Percentiles rank a stretch among this genome's conserved stretches.
Evolutionary conservation across 2,888 invertebrate species (phyloP).

Genomic region (Cactoblastis cactorum): DNA sequence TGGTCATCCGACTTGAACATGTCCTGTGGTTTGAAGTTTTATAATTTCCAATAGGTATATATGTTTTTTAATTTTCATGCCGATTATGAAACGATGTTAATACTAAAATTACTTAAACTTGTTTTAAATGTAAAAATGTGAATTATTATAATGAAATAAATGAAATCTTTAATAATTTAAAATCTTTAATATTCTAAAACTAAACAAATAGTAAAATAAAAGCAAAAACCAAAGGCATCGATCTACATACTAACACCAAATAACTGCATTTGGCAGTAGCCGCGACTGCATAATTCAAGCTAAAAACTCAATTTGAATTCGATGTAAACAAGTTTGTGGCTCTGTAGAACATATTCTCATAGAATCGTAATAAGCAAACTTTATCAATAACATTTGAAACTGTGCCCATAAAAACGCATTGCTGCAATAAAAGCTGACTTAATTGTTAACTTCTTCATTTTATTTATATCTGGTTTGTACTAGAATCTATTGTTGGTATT

Average conservation of each 20-base stretch:
- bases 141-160: too few relatives aligned
- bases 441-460: slow-evolving; percentile 20
- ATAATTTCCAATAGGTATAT: not conserved
- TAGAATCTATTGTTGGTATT: slow-evolving; percentile 15
- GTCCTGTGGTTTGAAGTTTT: not conserved
- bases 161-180: too few relatives aligned
- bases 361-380: slow-evolving; percentile 68
- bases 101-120: too few relatives aligned
- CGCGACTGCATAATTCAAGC: slow-evolving; percentile 64
- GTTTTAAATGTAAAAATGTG: too few relatives aligned
- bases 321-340: slow-evolving; percentile 68
- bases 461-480: not conserved
- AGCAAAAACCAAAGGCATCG: slow-evolving; percentile 15
- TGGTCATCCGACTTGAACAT: not conserved
- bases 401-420: slow-evolving; percentile 35
- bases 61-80: too few relatives aligned
- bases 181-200: too few relatives aligned
- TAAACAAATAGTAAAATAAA: slow-evolving; percentile 3
- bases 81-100: too few relatives aligned
- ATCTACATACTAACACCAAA: slow-evolving; percentile 30
- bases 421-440: slow-evolving; percentile 41
- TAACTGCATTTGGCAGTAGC: slow-evolving; percentile 51
- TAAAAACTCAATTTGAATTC: slow-evolving; percentile 67
- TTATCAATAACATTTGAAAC: slow-evolving; percentile 57
- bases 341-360: slow-evolving; percentile 62